phyloP scores from a whole-genome alignment of 2,888 invertebrate species.

The Pachliopta kotzebuea region DNA sequence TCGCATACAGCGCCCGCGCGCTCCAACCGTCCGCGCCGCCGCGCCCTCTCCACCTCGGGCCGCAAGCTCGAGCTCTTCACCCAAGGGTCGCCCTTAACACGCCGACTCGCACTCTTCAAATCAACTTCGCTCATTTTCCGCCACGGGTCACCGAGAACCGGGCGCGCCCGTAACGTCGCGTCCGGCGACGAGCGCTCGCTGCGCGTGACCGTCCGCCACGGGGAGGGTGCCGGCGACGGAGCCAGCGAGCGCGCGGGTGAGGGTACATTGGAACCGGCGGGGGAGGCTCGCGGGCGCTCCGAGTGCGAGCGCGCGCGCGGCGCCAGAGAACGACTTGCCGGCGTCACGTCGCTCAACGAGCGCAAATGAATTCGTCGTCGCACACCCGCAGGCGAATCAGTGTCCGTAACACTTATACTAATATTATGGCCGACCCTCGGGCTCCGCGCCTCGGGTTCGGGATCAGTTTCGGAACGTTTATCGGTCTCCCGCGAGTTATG shows the following conservation, averaged over 20 bases:
- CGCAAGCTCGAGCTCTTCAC: conserved; percentile 35
- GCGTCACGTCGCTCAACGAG: conserved; percentile 71
- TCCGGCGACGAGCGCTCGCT: conserved; percentile 67
- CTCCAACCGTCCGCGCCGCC: conserved; percentile 37
- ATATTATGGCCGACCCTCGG: conserved; percentile 54
- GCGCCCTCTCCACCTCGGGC: conserved; percentile 35
- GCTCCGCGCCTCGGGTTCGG: conserved; percentile 37
- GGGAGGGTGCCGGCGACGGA: conserved; percentile 35
- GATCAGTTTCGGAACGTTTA: conserved; percentile 45
- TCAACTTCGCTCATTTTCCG: conserved; percentile 59
- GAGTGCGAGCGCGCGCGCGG: conserved; percentile 68
- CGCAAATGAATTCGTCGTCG: conserved; percentile 71
- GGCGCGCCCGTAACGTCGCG: conserved; percentile 44
- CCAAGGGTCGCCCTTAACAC: conserved; percentile 39
- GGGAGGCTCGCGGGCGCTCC: conserved; percentile 59
- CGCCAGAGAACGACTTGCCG: conserved; percentile 57
- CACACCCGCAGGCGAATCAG: conserved; percentile 58
- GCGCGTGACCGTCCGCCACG: conserved; percentile 34
- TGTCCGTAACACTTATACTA: conserved; percentile 70
- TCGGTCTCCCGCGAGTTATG: conserved; percentile 45
- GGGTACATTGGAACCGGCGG: conserved; percentile 43
- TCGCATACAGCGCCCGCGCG: conserved; percentile 41
- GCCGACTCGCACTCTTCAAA: conserved; percentile 38
- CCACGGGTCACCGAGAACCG: conserved; percentile 35
- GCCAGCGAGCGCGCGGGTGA: conserved; percentile 38